Conservation (phyloP, 1,140 invertebrate genomes). For the Drusus annulatus region DNA sequence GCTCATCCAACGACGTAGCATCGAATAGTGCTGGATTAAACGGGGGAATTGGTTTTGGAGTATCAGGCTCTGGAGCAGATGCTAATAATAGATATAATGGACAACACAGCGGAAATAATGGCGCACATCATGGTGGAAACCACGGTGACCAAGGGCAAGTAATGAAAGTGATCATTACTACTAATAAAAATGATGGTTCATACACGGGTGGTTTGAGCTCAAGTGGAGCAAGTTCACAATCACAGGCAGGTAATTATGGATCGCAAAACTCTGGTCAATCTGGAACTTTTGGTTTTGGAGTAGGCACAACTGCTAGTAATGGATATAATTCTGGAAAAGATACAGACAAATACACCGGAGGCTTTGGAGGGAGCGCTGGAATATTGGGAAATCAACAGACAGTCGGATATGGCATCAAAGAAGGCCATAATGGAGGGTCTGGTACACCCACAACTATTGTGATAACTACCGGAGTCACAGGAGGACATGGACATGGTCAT, state of each 20-base stretch:
- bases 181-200: constrained; percentile 8
- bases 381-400: constrained; percentile 39
- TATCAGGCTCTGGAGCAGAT: background rate
- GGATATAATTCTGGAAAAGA: background rate
- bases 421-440: no score
- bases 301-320: background rate
- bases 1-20: background rate
- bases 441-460: background rate
- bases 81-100: background rate
- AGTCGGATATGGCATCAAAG: constrained; percentile 36
- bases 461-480: background rate
- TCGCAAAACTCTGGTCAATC: constrained; percentile 13
- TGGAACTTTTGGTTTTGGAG: background rate
- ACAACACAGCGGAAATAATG: background rate
- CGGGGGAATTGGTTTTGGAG: background rate
- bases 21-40: background rate
- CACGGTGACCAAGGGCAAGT: background rate
- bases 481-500: no score
- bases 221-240: background rate
- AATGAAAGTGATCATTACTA: background rate
- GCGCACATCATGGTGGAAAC: background rate
- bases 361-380: constrained; percentile 42
- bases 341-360: constrained; percentile 35
- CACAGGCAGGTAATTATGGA: background rate
- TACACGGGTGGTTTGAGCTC: background rate